Evolutionary conservation across 1,140 invertebrate species (phyloP).

Genomic region (Pseudomyrmex cubaensis): DNA sequence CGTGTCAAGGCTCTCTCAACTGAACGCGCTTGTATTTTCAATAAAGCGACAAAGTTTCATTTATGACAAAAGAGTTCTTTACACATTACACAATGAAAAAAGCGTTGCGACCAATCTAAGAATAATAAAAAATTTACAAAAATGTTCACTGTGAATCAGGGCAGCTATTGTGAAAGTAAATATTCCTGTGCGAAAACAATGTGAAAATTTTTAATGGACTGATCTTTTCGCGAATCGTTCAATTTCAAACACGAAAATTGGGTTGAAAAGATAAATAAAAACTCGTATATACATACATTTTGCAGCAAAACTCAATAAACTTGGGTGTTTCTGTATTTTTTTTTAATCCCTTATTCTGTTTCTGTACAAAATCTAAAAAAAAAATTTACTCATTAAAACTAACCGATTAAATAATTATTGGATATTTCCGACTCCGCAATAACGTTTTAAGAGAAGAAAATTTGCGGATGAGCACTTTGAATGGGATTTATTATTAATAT

Average conservation of each 20-base stretch:
- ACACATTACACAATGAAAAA: background rate
- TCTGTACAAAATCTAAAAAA: background rate
- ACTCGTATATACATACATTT: background rate
- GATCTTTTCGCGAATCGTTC: background rate
- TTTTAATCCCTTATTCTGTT: background rate
- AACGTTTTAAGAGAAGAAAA: conserved; percentile 24
- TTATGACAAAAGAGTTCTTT: conserved; percentile 23
- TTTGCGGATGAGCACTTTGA: conserved; percentile 18
- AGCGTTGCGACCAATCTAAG: background rate
- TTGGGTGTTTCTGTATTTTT: background rate
- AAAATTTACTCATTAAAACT: conserved; percentile 39
- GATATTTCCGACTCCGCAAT: conserved; percentile 28
- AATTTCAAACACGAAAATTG: background rate
- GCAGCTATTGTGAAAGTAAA: too few relatives aligned
- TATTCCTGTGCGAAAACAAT: background rate
- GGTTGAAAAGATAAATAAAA: conserved; percentile 23
- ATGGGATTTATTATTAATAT: conserved; percentile 28
- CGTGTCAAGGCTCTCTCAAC: conserved; percentile 60
- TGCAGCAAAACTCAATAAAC: conserved; percentile 11
- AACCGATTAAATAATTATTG: conserved; percentile 34
- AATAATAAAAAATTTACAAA: background rate
- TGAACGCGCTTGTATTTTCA: conserved; percentile 10
- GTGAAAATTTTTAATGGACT: background rate
- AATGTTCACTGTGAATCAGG: background rate
- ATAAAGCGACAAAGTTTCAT: conserved; percentile 30